Percentiles rank a stretch among this genome's conserved stretches.
These are phyloP conservation scores for Cranoglanis bouderius DNA, from an alignment of 2,113 vertebrate species.

Conservation along the genomic window DNA sequence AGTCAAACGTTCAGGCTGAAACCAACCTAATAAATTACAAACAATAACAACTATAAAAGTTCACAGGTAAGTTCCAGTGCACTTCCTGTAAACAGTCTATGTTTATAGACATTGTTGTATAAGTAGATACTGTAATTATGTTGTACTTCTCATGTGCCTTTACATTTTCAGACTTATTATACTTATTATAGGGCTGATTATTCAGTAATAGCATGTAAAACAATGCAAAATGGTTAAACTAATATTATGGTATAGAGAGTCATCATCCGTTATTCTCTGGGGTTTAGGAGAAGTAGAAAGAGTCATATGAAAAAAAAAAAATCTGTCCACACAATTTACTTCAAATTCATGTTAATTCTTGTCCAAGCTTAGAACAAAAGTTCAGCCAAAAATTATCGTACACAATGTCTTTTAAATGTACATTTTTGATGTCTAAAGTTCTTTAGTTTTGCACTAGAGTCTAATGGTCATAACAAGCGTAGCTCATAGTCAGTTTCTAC, in stretches of 20 bases:
- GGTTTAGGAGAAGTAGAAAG: not conserved
- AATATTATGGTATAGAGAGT: not conserved
- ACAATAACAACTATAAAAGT: conserved; percentile 18
- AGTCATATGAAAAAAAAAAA: not conserved
- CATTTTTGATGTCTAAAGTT: not conserved
- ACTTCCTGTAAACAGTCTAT: conserved; percentile 33
- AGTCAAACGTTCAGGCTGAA: not conserved
- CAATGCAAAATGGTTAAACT: not conserved
- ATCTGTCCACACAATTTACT: not conserved
- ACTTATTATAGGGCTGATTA: not conserved
- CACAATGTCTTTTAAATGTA: not conserved
- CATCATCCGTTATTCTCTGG: not conserved
- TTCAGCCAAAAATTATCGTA: not conserved
- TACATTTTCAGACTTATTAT: not conserved
- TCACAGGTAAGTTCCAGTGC: conserved; percentile 3
- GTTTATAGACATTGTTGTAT: conserved; percentile 9
- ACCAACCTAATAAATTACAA: not conserved
- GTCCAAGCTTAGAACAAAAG: not conserved
- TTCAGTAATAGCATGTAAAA: not conserved
- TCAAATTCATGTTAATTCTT: not conserved
- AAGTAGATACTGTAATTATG: not conserved
- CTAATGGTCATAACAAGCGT: not conserved
- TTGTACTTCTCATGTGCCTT: not conserved
- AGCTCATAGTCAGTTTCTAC: not conserved
- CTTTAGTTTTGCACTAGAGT: not conserved